Evolutionary conservation across 2,113 vertebrate species (phyloP).

Genomic region (Lasiurus borealis): DNA sequence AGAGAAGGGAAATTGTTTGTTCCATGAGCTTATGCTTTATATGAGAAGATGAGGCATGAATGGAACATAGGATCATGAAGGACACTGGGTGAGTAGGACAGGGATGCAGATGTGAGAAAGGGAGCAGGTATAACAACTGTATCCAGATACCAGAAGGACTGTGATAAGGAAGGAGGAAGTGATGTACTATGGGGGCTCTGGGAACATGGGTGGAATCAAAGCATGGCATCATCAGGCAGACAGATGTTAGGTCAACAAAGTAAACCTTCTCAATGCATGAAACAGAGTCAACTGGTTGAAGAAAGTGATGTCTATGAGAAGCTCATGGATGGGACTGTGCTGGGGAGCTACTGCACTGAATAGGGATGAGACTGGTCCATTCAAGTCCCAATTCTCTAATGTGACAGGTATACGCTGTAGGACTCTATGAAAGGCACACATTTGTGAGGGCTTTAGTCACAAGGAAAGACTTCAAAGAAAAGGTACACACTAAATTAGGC

Average conservation of each 20-base stretch:
- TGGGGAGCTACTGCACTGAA: background rate
- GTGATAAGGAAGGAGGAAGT: background rate
- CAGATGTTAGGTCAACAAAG: background rate
- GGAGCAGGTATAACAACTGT: background rate
- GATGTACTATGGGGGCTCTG: background rate
- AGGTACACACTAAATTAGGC: background rate
- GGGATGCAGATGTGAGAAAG: background rate
- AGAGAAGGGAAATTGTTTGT: background rate
- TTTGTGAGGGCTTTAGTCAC: background rate
- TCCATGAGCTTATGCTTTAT: background rate
- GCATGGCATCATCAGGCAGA: background rate
- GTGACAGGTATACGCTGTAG: background rate
- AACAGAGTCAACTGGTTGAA: background rate
- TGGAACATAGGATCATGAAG: background rate
- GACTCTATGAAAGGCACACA: background rate
- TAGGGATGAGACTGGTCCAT: background rate
- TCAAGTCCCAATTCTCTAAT: background rate
- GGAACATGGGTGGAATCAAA: background rate
- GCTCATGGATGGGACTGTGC: background rate
- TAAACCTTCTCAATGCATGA: background rate
- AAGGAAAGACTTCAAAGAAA: background rate
- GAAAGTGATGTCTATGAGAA: background rate
- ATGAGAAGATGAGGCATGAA: background rate
- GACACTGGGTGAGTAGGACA: background rate
- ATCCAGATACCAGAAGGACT: background rate